Evolutionary conservation across 1,140 invertebrate genomes (phyloP).

Genomic region (Zaprionus gabonicus): DNA sequence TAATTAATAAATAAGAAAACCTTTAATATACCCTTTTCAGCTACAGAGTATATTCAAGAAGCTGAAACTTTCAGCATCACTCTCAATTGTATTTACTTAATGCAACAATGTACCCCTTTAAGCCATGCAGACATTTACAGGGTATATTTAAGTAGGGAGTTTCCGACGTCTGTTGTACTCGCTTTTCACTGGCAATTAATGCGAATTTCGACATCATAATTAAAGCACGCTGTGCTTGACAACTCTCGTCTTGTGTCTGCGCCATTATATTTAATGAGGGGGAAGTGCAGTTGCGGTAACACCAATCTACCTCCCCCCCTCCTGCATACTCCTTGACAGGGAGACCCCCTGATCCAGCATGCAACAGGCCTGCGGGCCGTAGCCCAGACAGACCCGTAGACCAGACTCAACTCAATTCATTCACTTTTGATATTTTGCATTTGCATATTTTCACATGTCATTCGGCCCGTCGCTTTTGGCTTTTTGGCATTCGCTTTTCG

Average conservation of each 20-base stretch:
- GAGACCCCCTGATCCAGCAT: background rate
- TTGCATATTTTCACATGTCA: constrained; percentile 83
- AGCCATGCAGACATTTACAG: background rate
- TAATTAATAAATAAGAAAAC: too few relatives aligned
- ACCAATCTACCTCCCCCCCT: background rate
- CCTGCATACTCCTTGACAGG: background rate
- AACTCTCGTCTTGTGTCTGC: constrained; percentile 71
- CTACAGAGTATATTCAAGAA: too few relatives aligned
- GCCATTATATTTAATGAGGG: constrained; percentile 76
- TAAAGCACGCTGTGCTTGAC: constrained; percentile 66
- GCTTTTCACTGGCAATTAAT: constrained; percentile 76
- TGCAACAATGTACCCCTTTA: background rate
- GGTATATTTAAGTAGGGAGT: constrained; percentile 15
- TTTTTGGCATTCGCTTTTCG: constrained; percentile 69
- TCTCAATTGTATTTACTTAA: too few relatives aligned
- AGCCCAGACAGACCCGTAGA: constrained; percentile 38
- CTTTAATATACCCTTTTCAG: too few relatives aligned
- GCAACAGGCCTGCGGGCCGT: constrained; percentile 5
- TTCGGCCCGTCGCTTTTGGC: constrained; percentile 60
- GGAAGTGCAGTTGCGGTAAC: constrained; percentile 38
- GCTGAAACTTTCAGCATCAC: too few relatives aligned
- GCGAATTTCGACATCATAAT: constrained; percentile 82
- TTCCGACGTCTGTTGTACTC: constrained; percentile 33
- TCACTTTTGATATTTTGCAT: constrained; percentile 77
- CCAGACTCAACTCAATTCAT: constrained; percentile 64